These are phyloP conservation scores for Rhinolophus sinicus DNA, from an alignment of 2,113 vertebrate genomes.

Conservation along the genomic window DNA sequence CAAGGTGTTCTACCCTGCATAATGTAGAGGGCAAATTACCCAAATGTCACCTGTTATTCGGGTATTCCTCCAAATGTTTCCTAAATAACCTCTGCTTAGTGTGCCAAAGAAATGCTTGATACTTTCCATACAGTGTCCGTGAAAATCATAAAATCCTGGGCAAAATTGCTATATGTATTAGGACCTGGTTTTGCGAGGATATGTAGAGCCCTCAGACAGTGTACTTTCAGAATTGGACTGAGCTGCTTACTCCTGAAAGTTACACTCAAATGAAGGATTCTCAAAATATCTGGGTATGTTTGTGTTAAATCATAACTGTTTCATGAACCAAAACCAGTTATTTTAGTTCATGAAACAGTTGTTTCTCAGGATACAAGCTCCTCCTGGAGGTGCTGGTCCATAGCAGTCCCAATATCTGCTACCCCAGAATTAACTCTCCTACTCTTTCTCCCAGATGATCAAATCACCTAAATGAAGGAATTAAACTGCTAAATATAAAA, in stretches of 20 bases:
- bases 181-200: not conserved
- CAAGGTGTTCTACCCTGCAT: not conserved
- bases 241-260: not conserved
- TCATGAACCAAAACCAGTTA: too few species aligned
- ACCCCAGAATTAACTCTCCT: not conserved
- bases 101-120: not conserved
- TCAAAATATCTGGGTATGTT: not conserved
- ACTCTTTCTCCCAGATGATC: not conserved
- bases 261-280: not conserved
- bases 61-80: not conserved
- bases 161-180: not conserved
- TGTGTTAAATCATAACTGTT: not conserved
- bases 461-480: not conserved
- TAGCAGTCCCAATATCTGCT: not conserved
- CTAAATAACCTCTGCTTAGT: not conserved
- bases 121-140: not conserved
- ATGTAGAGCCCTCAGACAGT: not conserved
- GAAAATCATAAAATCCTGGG: slow-evolving; percentile 1
- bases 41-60: not conserved
- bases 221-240: not conserved
- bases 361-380: not conserved
- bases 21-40: not conserved
- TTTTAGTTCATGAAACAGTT: not conserved
- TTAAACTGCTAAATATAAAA: not conserved
- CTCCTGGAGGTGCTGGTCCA: not conserved